These are phyloP conservation scores for Leptura quadrifasciata DNA, from an alignment of 2,888 invertebrate species.

Conservation along the genomic window DNA sequence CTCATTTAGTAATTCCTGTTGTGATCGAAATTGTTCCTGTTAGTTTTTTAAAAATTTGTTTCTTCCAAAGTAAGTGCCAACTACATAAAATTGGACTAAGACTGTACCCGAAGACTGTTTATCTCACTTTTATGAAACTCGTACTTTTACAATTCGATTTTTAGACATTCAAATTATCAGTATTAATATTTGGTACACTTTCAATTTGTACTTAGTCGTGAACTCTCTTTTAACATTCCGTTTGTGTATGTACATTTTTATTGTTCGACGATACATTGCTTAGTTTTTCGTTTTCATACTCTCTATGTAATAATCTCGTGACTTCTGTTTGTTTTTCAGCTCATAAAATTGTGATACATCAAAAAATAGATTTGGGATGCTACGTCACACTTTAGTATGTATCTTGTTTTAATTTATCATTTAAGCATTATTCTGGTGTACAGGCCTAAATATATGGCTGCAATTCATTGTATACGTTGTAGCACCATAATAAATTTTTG, in stretches of 20 bases:
- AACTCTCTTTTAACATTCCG: slow-evolving; percentile 25
- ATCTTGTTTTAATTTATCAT: slow-evolving; percentile 40
- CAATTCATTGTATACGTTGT: slow-evolving; percentile 64
- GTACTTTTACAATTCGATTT: slow-evolving; percentile 12
- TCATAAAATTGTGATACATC: slow-evolving; percentile 57
- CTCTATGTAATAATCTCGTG: slow-evolving; percentile 16
- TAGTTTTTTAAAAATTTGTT: slow-evolving; percentile 42
- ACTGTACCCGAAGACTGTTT: slow-evolving; percentile 58
- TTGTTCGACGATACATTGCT: slow-evolving; percentile 1
- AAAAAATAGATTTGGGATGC: slow-evolving; percentile 43
- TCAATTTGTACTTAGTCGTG: slow-evolving; percentile 8
- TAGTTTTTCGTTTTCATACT: slow-evolving; percentile 1
- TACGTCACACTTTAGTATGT: slow-evolving; percentile 43
- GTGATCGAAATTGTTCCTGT: slow-evolving; percentile 57
- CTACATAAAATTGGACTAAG: slow-evolving; percentile 51
- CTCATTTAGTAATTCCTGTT: slow-evolving; percentile 38
- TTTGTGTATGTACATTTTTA: slow-evolving; percentile 12
- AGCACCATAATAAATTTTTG: slow-evolving; percentile 64
- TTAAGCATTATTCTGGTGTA: slow-evolving; percentile 49
- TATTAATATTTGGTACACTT: slow-evolving; percentile 40
- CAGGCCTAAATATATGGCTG: slow-evolving; percentile 55
- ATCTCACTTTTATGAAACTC: slow-evolving; percentile 35
- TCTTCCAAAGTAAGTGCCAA: slow-evolving; percentile 60
- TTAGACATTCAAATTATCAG: slow-evolving; percentile 19
- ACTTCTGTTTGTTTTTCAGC: slow-evolving; percentile 37